A percentile compares a stretch with the other conserved stretches of the same genome.
Evolutionary conservation across 2,113 vertebrate species (phyloP).

Genomic region (Collichthys lucidus): DNA sequence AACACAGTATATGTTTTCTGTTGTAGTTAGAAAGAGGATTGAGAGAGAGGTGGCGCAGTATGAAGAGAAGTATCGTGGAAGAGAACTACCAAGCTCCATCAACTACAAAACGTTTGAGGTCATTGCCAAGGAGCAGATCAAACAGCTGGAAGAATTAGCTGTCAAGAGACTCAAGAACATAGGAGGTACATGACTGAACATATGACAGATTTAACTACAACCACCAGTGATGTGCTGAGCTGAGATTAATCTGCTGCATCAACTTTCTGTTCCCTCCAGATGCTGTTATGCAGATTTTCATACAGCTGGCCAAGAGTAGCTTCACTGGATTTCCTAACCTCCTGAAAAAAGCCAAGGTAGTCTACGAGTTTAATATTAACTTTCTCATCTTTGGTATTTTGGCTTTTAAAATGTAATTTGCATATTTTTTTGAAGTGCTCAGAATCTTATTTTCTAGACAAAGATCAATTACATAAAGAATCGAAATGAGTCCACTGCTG

Average conservation of each 20-base stretch:
- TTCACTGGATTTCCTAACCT: slow-evolving; percentile 82
- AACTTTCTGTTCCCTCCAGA: slow-evolving; percentile 66
- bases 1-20: slow-evolving; percentile 18
- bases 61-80: slow-evolving; percentile 84
- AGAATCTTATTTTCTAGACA: slow-evolving; percentile 70
- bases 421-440: neutral
- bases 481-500: slow-evolving; percentile 75
- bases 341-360: slow-evolving; percentile 78
- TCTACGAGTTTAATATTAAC: neutral
- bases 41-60: slow-evolving; percentile 68
- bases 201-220: neutral
- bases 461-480: slow-evolving; percentile 85
- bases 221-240: too few species aligned
- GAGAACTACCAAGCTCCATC: slow-evolving; percentile 89
- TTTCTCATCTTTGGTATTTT: neutral
- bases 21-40: slow-evolving; percentile 77
- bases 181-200: slow-evolving; percentile 48
- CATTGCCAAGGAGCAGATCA: slow-evolving; percentile 85
- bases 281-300: slow-evolving; percentile 69
- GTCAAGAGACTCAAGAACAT: slow-evolving; percentile 76
- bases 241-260: neutral
- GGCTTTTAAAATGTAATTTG: neutral
- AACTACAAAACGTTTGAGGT: slow-evolving; percentile 89
- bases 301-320: slow-evolving; percentile 73
- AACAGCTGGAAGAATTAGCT: slow-evolving; percentile 85